A percentile compares a stretch with the other conserved stretches of the same genome.
Evolutionary conservation across 2,888 invertebrate genomes (phyloP).

Genomic region (Drosophila infuscata): DNA sequence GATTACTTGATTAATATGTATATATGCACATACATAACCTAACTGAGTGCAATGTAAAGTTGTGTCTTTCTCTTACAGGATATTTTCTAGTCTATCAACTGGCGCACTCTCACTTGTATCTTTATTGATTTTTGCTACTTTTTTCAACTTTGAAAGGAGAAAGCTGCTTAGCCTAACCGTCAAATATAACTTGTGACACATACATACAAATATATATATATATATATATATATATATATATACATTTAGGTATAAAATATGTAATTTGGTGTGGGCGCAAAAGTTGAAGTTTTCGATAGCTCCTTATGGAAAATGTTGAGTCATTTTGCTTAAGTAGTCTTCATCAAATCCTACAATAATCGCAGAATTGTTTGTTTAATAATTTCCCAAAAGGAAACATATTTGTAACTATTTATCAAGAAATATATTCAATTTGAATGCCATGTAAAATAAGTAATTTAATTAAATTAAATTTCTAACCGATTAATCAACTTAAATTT

Average conservation of each 20-base stretch:
- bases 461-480: background rate
- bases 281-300: background rate
- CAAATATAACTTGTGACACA: constrained; percentile 26
- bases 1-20: background rate
- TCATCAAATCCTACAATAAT: background rate
- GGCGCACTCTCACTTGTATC: background rate
- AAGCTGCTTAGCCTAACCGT: constrained; percentile 34
- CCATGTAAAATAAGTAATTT: background rate
- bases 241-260: background rate
- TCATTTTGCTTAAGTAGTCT: background rate
- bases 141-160: constrained; percentile 29
- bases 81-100: background rate
- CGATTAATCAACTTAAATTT: background rate
- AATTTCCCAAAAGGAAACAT: background rate
- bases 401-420: background rate
- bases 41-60: background rate
- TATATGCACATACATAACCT: background rate
- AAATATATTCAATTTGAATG: background rate
- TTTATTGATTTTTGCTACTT: constrained; percentile 26
- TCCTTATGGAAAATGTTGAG: background rate
- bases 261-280: background rate
- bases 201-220: background rate
- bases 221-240: background rate
- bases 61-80: background rate
- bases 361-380: background rate